A percentile compares a stretch with the other conserved stretches of the same genome.
Conservation (phyloP, 2,113 vertebrate species). For the Psilopsiagon aymara region DNA sequence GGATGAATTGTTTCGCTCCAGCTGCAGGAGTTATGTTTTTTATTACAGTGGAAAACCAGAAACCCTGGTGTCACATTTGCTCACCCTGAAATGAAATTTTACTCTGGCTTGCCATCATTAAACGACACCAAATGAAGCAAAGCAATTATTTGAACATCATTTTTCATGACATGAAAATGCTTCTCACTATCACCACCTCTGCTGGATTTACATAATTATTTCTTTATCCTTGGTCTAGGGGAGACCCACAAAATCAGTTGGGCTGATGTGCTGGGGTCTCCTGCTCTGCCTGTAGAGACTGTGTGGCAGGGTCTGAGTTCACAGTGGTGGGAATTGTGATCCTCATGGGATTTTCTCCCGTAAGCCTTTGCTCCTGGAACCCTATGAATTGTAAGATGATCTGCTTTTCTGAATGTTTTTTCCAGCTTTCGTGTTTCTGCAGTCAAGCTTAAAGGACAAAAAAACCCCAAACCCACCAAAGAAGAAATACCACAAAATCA, state of each 20-base stretch:
- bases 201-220: neutral
- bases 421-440: neutral
- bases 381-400: neutral
- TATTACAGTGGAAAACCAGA: neutral
- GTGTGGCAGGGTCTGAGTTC: neutral
- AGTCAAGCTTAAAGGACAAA: neutral
- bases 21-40: neutral
- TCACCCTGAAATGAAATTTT: neutral
- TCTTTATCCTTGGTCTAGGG: neutral
- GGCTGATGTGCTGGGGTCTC: neutral
- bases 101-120: neutral
- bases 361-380: neutral
- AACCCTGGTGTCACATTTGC: neutral
- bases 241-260: neutral
- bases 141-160: neutral
- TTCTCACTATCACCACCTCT: neutral
- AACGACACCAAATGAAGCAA: slow-evolving; percentile 9
- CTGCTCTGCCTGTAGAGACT: neutral
- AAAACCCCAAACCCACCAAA: neutral
- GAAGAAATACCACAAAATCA: neutral
- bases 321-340: neutral
- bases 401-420: neutral
- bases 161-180: neutral
- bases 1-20: neutral
- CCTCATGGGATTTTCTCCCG: neutral